Base-by-base conservation (phyloP, 2,113 vertebrate genomes). In the Probosciger aterrimus region DNA sequence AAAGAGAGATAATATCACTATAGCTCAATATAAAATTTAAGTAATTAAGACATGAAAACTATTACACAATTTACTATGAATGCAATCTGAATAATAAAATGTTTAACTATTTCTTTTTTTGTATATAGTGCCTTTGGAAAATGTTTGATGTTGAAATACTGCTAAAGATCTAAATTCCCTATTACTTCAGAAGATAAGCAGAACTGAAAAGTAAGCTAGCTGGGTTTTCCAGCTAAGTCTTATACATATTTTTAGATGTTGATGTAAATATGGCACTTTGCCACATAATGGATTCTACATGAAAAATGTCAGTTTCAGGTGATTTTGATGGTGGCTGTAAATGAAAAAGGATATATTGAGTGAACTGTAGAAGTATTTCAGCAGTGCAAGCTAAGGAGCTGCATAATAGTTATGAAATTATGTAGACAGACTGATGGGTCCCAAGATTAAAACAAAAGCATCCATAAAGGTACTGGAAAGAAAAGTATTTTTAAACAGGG, bases 31-130 rank as follows among this genome's bases (percentile, higher is more conserved):
- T 98, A 98, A 98, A 98, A 98, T 98, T 98, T 98, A 98, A 98
- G 98, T 98, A 98, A 98, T 98, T 98, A 98, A 98, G 98, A 98
- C 97, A 97, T 98, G 98, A 98, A 98, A 98, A 98, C 98, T 98
- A 98, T 98, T 98, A 98, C 97, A 98, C 98, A 98, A 98, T 98
- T 98, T 98, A 97, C 98, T 96, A 97, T 96, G 91, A 97, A 98
- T 97, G 97, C 91, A 81, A 94, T 73, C 85, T 93, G 98, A 98
- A 98, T 98, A 98, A 97, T 98, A 97, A 98, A 97, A 96, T 47
- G 49, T 83, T 98, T 98, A 98, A 98, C 98, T 62, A 23, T 33
- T 25, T 50, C 22, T 37, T n/a, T 71, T 41, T 63, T 86, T 82
- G 82, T 43, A 2, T 19, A 35, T 19, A 57, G 4, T 4, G 16